Base-by-base conservation (phyloP, 1,140 invertebrate genomes). In the Pseudomyrmex sp. region DNA sequence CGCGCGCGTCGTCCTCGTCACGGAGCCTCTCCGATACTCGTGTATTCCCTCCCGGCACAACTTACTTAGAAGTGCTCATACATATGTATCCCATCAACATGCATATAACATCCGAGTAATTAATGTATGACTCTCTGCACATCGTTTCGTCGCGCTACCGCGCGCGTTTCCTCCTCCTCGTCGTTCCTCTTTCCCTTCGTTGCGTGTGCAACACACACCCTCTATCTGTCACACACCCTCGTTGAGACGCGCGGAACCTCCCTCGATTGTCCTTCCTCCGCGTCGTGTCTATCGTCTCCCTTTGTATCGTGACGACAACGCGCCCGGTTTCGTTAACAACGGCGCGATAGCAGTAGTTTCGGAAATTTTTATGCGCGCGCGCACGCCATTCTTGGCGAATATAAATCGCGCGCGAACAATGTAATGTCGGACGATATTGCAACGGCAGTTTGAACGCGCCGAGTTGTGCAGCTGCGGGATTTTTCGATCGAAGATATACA, bases 71-170 rank as follows among this genome's bases (percentile, higher is more conserved):
- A 84, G 69, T 63, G 80, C 86, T 84, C 88, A 89, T 89, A 88
- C 84, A 86, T 89, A 89, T 89, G 86, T 86, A 88, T 89, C 82
- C 85, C 82, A 89, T 89, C 88, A 84, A 74, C 86, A 86, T 89
- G 84, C 86, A 89, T 89, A 89, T 89, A 89, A 88, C 88, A 89
- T 89, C 80, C 74, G 84, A 88, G 88, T 89, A 89, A 89, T 89
- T 89, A 89, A 88, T 89, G 87, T 89, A 89, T 72, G 82, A 83
- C 86, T 74, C 50, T 73, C 46, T 48, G 59, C 72, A 62, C 59
- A 69, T 66, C 20, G 79, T 75, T 73, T 7, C 58, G 13, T 23
- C 5, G 50, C 66, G 26, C 68, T 77, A 46, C 68, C 68, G 9
- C 61, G 62, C 48, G 18, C 18, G 13, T 77, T 52, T 26, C 50